Evolutionary conservation across 2,113 vertebrate species (phyloP), one percentile per base, ranked within the genome.

Genomic region (Catharus fuscescens): DNA sequence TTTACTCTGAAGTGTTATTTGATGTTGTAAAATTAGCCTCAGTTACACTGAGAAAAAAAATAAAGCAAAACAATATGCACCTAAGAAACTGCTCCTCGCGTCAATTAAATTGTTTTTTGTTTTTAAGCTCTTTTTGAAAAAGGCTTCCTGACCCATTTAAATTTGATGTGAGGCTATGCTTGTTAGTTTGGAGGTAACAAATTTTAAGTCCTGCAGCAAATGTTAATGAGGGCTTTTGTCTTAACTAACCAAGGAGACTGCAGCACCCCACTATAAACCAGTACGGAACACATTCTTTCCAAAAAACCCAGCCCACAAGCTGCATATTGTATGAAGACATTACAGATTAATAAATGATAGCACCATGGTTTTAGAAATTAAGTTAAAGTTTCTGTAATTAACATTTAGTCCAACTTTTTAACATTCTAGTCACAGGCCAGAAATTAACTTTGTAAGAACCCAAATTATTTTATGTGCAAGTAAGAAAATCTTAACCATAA

Each of bases 401-500:
- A 98, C 98, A 98, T 98, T 99, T 99, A 98, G 98, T 98, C 98
- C 98, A 98, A 98, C 98, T 98, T 99, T 98, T 98, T 97, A 99
- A 98, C 98, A 98, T 98, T 98, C 98, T 98, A 98, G 97, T 98
- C 98, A 99, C 98, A 98, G 99, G 99, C 98, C 98, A 98, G 98
- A 98, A 98, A 98, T 98, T 98, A 98, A 98, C 97, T 97, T 98
- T 97, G 96, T 98, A 98, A 98, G 97, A 98, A 98, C 97, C 97
- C 98, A 99, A 99, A 99, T 99, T 99, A 98, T 98, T 99, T 98
- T 99, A 98, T 98, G 99, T 99, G 98, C 98, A 99, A 98, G 98
- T 98, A 98, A 98, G 98, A 98, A 99, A 98, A 98, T 98, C 97
- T 98, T 98, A 99, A 99, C 98, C 98, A 99, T 98, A 99, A 98